Percentiles rank a stretch among this genome's conserved stretches.
Conservation (phyloP, 2,888 invertebrate genomes). For the Peribatodes rhomboidaria region DNA sequence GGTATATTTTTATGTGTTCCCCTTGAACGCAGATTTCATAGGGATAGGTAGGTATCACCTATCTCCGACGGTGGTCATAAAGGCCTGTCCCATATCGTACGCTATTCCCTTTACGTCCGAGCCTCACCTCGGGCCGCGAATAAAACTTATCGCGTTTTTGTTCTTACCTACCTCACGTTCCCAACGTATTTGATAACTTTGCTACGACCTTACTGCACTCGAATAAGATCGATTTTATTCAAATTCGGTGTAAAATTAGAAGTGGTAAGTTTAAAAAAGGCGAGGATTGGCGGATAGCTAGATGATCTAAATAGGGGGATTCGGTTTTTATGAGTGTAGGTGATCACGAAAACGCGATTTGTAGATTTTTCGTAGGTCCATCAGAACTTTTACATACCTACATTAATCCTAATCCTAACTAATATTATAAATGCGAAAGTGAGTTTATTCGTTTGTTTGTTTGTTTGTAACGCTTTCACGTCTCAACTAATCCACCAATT, state of each 20-base stretch:
- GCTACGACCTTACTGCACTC: slow-evolving; percentile 23
- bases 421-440: neutral
- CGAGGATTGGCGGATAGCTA: slow-evolving; percentile 63
- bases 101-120: slow-evolving; percentile 52
- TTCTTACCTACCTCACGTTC: slow-evolving; percentile 60
- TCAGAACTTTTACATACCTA: neutral
- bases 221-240: slow-evolving; percentile 41
- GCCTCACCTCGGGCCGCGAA: slow-evolving; percentile 65
- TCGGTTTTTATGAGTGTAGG: slow-evolving; percentile 70
- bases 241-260: slow-evolving; percentile 27
- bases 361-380: slow-evolving; percentile 30
- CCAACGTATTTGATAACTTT: slow-evolving; percentile 31
- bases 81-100: slow-evolving; percentile 43
- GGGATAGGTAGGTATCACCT: slow-evolving; percentile 42
- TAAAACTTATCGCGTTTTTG: slow-evolving; percentile 75
- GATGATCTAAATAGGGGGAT: slow-evolving; percentile 80
- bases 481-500: too few relatives aligned
- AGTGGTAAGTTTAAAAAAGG: slow-evolving; percentile 52
- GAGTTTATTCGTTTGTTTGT: neutral
- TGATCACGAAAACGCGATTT: slow-evolving; percentile 61
- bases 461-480: too few relatives aligned
- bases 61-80: slow-evolving; percentile 48
- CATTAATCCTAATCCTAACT: too few relatives aligned
- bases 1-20: slow-evolving; percentile 1
- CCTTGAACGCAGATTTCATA: slow-evolving; percentile 24